Conservation (phyloP, 1,140 invertebrate species). For the Aphis gossypii region DNA sequence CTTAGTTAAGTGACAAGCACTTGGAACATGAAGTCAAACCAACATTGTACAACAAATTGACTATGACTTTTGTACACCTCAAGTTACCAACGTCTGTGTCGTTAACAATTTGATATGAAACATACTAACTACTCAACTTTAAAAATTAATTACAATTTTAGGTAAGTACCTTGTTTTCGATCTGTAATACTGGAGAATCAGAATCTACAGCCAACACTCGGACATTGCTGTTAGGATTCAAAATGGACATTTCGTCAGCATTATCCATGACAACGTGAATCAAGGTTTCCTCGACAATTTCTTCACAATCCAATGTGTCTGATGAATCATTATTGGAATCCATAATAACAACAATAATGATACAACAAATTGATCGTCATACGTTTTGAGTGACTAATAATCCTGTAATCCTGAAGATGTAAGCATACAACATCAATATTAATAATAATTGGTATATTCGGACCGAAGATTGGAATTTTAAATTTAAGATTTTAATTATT, state of each 20-base stretch:
- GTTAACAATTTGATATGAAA: neutral
- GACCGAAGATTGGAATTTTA: neutral
- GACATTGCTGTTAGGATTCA: conserved; percentile 29
- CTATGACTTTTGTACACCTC: neutral
- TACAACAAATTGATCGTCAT: neutral
- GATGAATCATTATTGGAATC: neutral
- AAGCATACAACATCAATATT: neutral
- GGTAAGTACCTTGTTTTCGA: conserved; percentile 18
- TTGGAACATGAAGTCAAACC: too few species aligned
- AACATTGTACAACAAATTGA: neutral
- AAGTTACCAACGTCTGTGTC: neutral
- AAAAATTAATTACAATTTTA: neutral
- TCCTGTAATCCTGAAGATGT: neutral
- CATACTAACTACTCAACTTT: neutral
- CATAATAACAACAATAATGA: neutral
- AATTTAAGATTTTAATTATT: neutral
- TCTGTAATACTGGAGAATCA: conserved; percentile 10
- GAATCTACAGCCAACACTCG: neutral
- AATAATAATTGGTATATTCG: neutral
- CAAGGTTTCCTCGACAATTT: conserved; percentile 9
- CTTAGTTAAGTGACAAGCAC: neutral
- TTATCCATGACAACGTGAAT: conserved; percentile 16
- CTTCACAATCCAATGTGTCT: neutral
- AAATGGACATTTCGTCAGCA: neutral
- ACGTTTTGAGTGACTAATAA: neutral